Conservation (phyloP, 2,113 vertebrate species). For the Otis tarda region DNA sequence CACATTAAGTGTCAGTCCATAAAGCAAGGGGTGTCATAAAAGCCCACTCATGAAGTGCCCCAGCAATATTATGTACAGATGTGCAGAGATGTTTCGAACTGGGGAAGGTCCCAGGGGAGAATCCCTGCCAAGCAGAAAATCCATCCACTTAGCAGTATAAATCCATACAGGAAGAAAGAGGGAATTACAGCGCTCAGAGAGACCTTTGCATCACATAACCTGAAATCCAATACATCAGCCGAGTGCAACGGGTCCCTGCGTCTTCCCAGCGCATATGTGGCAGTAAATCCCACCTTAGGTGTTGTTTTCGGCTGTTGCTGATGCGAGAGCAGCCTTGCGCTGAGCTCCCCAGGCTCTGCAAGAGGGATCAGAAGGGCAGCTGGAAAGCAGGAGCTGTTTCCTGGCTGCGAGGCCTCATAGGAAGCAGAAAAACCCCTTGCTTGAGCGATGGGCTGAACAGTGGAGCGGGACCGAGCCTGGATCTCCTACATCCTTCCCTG, state of each 20-base stretch:
- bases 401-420: accelerated
- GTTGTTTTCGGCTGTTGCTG: slow-evolving; percentile 8
- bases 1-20: not conserved
- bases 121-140: slow-evolving; percentile 67
- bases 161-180: slow-evolving; percentile 67
- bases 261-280: slow-evolving; percentile 19
- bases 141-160: slow-evolving; percentile 62
- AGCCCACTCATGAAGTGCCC: slow-evolving; percentile 1
- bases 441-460: not conserved
- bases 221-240: slow-evolving; percentile 58
- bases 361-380: not conserved
- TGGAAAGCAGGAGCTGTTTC: slow-evolving; percentile 24
- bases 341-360: not conserved
- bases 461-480: accelerated
- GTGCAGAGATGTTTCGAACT: slow-evolving; percentile 54
- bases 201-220: slow-evolving; percentile 31
- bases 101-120: slow-evolving; percentile 20
- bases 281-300: slow-evolving; percentile 49
- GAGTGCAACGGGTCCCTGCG: not conserved
- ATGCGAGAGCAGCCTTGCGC: not conserved
- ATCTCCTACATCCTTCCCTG: not conserved
- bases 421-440: not conserved
- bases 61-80: slow-evolving; percentile 51
- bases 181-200: slow-evolving; percentile 26
- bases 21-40: not conserved